Percentiles rank a stretch among this genome's conserved stretches.
phyloP scores from a whole-genome alignment of 2,888 invertebrate genomes.

The Tetragnatha montana region DNA sequence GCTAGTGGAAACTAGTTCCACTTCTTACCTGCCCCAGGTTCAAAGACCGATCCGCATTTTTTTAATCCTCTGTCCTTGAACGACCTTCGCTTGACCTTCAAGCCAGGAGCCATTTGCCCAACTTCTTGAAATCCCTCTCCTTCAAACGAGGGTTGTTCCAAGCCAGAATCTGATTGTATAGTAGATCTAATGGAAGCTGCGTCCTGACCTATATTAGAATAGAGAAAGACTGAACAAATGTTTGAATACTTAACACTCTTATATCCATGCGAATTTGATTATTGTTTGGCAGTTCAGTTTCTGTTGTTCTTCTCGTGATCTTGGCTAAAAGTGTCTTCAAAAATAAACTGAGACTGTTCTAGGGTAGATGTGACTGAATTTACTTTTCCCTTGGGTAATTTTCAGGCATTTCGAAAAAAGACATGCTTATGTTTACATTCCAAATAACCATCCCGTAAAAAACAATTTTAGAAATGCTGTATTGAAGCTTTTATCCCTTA shows the following conservation, averaged over 20 bases:
- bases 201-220: constrained; percentile 20
- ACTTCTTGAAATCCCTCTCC: constrained; percentile 14
- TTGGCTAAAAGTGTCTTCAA: neutral
- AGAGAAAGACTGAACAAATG: neutral
- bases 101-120: constrained; percentile 19
- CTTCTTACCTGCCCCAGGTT: constrained; percentile 15
- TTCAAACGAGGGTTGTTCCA: constrained; percentile 21
- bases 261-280: neutral
- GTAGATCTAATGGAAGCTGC: constrained; percentile 22
- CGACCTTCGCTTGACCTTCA: constrained; percentile 61
- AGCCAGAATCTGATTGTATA: constrained; percentile 1
- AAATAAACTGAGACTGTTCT: neutral
- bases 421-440: too few relatives aligned
- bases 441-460: too few relatives aligned
- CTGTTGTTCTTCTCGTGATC: neutral
- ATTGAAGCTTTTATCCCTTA: too few relatives aligned
- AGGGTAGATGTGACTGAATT: too few relatives aligned
- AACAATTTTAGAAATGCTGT: too few relatives aligned
- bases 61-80: constrained; percentile 57
- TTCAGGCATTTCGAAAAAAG: too few relatives aligned
- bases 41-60: constrained; percentile 48
- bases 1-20: constrained; percentile 39
- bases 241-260: neutral
- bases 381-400: too few relatives aligned
- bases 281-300: neutral